Evolutionary conservation across 2,113 vertebrate genomes (phyloP).

Genomic region (Pygoscelis adeliae): DNA sequence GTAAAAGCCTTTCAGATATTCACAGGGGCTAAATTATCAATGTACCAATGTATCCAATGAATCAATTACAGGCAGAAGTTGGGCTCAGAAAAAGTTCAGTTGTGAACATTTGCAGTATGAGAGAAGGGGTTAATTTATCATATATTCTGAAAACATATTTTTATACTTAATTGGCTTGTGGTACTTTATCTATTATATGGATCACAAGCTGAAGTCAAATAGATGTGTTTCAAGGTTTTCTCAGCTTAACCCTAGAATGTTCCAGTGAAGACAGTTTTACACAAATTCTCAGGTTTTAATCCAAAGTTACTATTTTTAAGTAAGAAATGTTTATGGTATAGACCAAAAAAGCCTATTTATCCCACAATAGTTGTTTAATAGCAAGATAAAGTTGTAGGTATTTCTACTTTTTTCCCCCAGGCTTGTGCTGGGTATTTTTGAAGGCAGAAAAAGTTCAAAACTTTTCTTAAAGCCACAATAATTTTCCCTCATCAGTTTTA

Average conservation of each 20-base stretch:
- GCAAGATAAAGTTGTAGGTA: background rate
- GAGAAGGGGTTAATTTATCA: background rate
- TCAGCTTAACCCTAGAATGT: background rate
- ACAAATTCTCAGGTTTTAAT: background rate
- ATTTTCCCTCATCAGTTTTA: constrained; percentile 25
- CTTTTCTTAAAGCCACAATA: background rate
- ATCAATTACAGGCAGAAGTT: background rate
- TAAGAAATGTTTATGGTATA: background rate
- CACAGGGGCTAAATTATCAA: background rate
- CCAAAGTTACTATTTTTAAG: background rate
- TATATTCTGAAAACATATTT: background rate
- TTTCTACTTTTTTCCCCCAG: background rate
- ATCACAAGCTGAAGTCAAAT: background rate
- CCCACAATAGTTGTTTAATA: background rate
- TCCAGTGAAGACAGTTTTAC: background rate
- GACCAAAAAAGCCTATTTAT: background rate
- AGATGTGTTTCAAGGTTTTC: background rate
- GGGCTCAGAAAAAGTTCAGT: background rate
- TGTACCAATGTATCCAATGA: background rate
- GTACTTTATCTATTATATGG: background rate
- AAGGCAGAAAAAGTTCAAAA: background rate
- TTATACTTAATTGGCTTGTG: background rate
- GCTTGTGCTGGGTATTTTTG: background rate
- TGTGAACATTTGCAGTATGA: background rate
- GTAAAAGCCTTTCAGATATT: background rate